Percentiles rank a stretch among this genome's conserved stretches.
Conservation (phyloP, 1,140 invertebrate species). For the Aphis gossypii region DNA sequence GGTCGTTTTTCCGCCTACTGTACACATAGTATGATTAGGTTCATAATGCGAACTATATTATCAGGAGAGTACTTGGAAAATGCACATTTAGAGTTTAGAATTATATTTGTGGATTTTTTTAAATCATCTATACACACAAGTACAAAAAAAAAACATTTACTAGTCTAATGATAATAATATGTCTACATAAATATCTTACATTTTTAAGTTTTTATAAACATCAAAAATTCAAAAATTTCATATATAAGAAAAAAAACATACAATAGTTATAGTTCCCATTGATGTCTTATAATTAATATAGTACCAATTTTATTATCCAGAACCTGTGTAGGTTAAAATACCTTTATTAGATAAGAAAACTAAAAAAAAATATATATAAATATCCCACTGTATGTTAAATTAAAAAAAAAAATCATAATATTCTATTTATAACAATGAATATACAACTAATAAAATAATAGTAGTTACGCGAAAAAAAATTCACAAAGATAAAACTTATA, state of each 20-base stretch:
- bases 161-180: constrained; percentile 42
- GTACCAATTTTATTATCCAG: constrained; percentile 14
- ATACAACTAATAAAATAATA: constrained; percentile 42
- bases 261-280: not conserved
- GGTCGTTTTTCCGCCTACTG: too few relatives aligned
- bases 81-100: not conserved
- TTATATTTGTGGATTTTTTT: constrained; percentile 7
- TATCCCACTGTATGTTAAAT: not conserved
- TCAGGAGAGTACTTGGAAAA: not conserved
- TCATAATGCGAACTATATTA: not conserved
- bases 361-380: not conserved
- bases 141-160: constrained; percentile 46
- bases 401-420: constrained; percentile 29
- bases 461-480: constrained; percentile 21
- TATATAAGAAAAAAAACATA: constrained; percentile 32
- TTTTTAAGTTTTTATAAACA: constrained; percentile 22
- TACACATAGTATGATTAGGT: not conserved
- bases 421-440: constrained; percentile 27
- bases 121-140: constrained; percentile 9
- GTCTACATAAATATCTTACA: constrained; percentile 26
- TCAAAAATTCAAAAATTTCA: constrained; percentile 38
- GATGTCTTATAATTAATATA: constrained; percentile 7
- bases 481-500: constrained; percentile 10
- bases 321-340: constrained; percentile 30
- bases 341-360: not conserved